phyloP scores from a whole-genome alignment of 1,140 invertebrate species.

The Trialeurodes vaporariorum region DNA sequence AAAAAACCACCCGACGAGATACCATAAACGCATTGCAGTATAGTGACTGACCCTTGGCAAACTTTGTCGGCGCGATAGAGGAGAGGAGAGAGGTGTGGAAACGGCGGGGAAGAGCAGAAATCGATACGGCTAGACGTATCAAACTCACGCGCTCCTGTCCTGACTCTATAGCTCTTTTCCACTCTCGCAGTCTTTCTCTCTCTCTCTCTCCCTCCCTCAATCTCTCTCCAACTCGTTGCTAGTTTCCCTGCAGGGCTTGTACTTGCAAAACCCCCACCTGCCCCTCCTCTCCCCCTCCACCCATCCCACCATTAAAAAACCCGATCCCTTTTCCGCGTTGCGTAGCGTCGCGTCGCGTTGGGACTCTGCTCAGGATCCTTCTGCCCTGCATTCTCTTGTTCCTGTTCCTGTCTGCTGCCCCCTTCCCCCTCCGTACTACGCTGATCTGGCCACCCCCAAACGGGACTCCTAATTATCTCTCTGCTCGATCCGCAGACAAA shows the following conservation, averaged over 20 bases:
- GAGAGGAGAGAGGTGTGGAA: constrained; percentile 4
- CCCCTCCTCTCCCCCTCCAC: not conserved
- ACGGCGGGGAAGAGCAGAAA: constrained; percentile 6
- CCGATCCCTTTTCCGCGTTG: no score
- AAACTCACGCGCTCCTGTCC: constrained; percentile 12
- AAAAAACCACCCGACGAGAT: not conserved
- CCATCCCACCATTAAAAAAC: constrained; percentile 6
- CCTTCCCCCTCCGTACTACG: constrained; percentile 5
- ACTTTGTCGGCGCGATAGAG: not conserved
- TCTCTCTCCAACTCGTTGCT: no score
- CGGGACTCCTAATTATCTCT: constrained; percentile 30
- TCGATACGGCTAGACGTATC: constrained; percentile 21
- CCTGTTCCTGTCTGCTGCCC: no score
- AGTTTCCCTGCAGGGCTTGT: not conserved
- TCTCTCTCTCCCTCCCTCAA: no score
- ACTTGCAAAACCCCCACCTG: constrained; percentile 2
- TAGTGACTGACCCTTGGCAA: not conserved
- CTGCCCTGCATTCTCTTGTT: no score
- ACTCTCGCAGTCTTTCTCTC: no score
- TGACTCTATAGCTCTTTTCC: no score
- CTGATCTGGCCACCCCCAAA: constrained; percentile 20
- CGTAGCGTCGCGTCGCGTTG: no score
- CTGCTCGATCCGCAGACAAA: not conserved
- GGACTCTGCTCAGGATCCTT: no score
- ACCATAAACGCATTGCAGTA: not conserved